A percentile compares a stretch with the other conserved stretches of the same genome.
phyloP scores from a whole-genome alignment of 2,888 invertebrate genomes.

The Eristalis pertinax region DNA sequence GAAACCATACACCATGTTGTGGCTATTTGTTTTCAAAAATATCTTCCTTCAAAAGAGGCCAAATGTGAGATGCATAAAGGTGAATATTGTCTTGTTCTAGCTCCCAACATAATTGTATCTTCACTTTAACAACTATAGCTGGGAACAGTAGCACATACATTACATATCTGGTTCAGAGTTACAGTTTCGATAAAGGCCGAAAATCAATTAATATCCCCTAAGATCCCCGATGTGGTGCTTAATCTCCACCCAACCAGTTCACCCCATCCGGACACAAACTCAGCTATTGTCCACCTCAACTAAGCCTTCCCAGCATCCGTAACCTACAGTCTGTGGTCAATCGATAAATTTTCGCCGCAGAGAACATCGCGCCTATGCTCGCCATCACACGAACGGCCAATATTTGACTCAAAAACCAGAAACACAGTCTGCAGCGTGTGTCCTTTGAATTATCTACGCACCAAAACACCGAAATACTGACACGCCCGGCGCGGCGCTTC shows the following conservation, averaged over 20 bases:
- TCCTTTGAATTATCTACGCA: slow-evolving; percentile 21
- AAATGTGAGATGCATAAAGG: too few species aligned
- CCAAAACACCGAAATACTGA: slow-evolving; percentile 4
- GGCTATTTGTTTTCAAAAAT: too few species aligned
- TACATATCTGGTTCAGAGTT: too few species aligned
- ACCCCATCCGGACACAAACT: neutral
- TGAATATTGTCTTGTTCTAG: too few species aligned
- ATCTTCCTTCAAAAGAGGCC: too few species aligned
- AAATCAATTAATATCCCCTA: neutral
- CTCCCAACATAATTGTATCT: too few species aligned
- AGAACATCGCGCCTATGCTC: neutral
- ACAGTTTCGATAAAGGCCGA: too few species aligned
- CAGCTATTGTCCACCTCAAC: neutral
- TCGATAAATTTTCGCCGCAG: neutral
- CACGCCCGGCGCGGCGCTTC: neutral
- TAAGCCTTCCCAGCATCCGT: neutral
- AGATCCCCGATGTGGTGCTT: neutral
- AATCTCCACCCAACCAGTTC: too few species aligned
- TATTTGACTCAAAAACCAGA: neutral
- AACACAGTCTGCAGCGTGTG: slow-evolving; percentile 4
- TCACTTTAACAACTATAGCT: too few species aligned
- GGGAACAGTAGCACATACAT: too few species aligned
- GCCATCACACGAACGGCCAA: neutral
- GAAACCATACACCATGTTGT: too few species aligned
- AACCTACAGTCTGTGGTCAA: neutral